phyloP scores from a whole-genome alignment of 2,797 vertebrate genomes.

The Falco rusticolus region DNA sequence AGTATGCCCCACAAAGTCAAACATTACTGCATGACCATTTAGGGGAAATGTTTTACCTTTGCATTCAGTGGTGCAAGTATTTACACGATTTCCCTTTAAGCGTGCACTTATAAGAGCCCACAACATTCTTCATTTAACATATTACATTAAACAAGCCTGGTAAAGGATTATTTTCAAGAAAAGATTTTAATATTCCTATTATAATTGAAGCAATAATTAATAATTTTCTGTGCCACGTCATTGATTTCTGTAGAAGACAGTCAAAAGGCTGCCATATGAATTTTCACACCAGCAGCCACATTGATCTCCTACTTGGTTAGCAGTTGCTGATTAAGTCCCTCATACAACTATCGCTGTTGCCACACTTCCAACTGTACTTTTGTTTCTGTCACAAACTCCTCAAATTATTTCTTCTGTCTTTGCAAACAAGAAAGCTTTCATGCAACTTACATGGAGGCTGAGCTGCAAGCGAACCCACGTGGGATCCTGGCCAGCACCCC shows the following conservation, averaged over 20 bases:
- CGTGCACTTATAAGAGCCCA: background rate
- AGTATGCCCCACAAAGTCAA: background rate
- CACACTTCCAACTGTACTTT: conserved; percentile 1
- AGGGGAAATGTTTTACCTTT: background rate
- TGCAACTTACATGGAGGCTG: background rate
- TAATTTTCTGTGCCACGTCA: background rate
- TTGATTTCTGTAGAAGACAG: background rate
- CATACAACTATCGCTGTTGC: background rate
- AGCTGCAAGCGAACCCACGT: background rate
- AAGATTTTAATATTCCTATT: too few species aligned
- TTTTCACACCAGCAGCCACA: background rate
- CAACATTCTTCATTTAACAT: background rate
- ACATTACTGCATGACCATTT: background rate
- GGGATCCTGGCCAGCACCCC: background rate
- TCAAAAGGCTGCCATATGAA: conserved; percentile 30
- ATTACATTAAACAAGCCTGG: background rate
- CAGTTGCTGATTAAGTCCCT: conserved; percentile 13
- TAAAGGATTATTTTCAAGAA: background rate
- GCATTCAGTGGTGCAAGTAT: background rate
- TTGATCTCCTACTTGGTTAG: conserved; percentile 23
- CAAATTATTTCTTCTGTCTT: background rate
- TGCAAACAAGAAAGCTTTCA: background rate
- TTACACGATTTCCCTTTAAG: background rate
- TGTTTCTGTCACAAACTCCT: background rate
- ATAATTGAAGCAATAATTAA: background rate